Evolutionary conservation across 1,140 invertebrate genomes (phyloP), one percentile per base, ranked within the genome.

Genomic region (Drosophila bocqueti): DNA sequence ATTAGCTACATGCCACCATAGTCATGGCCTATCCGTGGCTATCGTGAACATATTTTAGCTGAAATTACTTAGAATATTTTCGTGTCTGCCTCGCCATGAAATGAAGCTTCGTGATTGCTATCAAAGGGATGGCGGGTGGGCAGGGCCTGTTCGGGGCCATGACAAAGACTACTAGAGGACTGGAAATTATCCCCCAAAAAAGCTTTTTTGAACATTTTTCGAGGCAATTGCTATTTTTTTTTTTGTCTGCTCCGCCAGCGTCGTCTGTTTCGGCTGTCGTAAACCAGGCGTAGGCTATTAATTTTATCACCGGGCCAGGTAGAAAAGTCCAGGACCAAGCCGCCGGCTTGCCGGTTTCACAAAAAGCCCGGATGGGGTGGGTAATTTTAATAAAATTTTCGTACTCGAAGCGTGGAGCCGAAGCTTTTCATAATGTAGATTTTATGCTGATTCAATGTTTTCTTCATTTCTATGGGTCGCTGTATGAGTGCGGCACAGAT

Each of bases 371-470:
- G 64, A 68, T 68, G 49, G 67, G 49, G 38, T 50, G 75, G 60
- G 60, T 72, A 79, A 79, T 79, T 79, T 79, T 79, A 79, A 79
- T 79, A 79, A 72, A 79, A 79, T 79, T 79, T 78, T 78, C 76
- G 64, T 78, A 78, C 64, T 78, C 75, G 75, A 78, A 71, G 75
- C 75, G 76, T 78, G 58, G 64, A 77, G 64, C 43, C 67, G 26
- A 77, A 77, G 76, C 76, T 79, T 78, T 79, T 80, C 67, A 79
- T 79, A 79, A 79, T 79, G 77, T 79, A 79, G 43, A 79, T 79
- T 79, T 79, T 79, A 79, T 79, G 77, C 77, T 79, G 77, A 79
- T 79, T 79, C 77, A 79, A 79, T 79, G 77, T 79, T 79, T 65
- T 79, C 69, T 73, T 52, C 67, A 50, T 52, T 73, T 60, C 46